Evolutionary conservation across 2,797 vertebrate genomes (phyloP).

Genomic region (Macroramphosus scolopax): DNA sequence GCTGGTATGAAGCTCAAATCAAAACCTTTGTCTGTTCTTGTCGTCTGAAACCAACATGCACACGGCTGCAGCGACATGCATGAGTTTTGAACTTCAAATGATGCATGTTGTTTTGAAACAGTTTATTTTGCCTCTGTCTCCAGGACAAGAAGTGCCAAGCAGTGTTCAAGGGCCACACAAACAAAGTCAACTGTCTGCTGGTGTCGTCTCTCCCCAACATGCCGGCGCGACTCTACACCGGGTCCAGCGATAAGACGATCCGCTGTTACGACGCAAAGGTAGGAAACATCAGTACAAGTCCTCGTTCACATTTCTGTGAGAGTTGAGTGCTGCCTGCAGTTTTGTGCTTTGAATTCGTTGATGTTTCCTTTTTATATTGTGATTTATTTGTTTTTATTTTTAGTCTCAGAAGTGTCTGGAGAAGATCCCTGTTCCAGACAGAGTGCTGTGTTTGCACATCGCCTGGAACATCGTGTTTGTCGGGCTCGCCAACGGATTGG

Average conservation of each 20-base stretch:
- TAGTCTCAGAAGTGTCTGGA: slow-evolving; percentile 83
- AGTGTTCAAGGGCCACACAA: slow-evolving; percentile 88
- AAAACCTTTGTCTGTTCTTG: too few relatives aligned
- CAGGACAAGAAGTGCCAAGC: slow-evolving; percentile 86
- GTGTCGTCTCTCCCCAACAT: slow-evolving; percentile 79
- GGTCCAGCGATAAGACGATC: slow-evolving; percentile 92
- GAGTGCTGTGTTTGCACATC: slow-evolving; percentile 89
- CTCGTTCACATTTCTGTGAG: too few relatives aligned
- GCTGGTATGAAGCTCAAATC: slow-evolving; percentile 71
- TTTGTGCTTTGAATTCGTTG: background rate
- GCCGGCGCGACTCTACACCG: slow-evolving; percentile 84
- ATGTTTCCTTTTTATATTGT: too few relatives aligned
- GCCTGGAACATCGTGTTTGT: slow-evolving; percentile 89
- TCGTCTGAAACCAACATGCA: too few relatives aligned
- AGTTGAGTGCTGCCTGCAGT: too few relatives aligned
- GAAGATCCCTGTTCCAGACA: slow-evolving; percentile 81
- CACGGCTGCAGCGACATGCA: too few relatives aligned
- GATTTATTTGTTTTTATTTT: background rate
- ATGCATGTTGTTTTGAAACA: background rate
- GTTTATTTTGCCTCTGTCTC: background rate
- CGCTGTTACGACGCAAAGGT: slow-evolving; percentile 90
- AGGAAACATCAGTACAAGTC: background rate
- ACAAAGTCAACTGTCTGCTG: slow-evolving; percentile 92
- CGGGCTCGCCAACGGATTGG: slow-evolving; percentile 90
- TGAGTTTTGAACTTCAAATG: too few relatives aligned